Evolutionary conservation across 2,113 vertebrate genomes (phyloP).

Genomic region (Eurystomus gularis): DNA sequence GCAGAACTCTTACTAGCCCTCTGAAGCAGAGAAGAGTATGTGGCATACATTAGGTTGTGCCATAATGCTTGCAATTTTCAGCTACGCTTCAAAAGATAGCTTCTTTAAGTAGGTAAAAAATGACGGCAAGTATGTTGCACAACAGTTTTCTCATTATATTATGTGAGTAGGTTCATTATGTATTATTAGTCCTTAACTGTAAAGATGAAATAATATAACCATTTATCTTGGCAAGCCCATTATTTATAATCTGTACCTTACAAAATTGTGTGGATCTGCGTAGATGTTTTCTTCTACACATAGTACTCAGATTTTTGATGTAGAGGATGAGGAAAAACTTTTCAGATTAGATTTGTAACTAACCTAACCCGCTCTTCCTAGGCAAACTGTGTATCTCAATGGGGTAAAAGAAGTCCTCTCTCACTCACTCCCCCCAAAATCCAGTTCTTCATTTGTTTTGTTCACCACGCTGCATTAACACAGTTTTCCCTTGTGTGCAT

Average conservation of each 20-base stretch:
- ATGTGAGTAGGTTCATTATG: conserved; percentile 30
- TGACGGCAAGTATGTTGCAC: not conserved
- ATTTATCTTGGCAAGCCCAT: conserved; percentile 34
- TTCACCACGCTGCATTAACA: conserved; percentile 83
- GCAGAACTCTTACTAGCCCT: not conserved
- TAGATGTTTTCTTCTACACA: not conserved
- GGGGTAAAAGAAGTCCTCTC: not conserved
- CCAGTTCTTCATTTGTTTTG: conserved; percentile 87
- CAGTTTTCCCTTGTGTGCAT: conserved; percentile 82
- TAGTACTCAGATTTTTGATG: not conserved
- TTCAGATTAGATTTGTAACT: not conserved
- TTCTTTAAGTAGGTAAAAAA: conserved; percentile 42
- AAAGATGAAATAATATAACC: conserved; percentile 30
- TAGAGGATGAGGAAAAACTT: not conserved
- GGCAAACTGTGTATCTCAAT: conserved; percentile 13
- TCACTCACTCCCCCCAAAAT: conserved; percentile 10
- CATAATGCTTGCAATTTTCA: not conserved
- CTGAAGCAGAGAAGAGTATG: not conserved
- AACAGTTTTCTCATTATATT: conserved; percentile 31
- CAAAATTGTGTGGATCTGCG: not conserved
- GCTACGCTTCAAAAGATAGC: not conserved
- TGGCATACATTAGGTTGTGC: not conserved
- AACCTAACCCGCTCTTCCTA: conserved; percentile 40
- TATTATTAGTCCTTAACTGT: conserved; percentile 41
- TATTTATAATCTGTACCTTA: not conserved